Conservation (phyloP, 2,888 invertebrate species). For the Spodoptera picta region DNA sequence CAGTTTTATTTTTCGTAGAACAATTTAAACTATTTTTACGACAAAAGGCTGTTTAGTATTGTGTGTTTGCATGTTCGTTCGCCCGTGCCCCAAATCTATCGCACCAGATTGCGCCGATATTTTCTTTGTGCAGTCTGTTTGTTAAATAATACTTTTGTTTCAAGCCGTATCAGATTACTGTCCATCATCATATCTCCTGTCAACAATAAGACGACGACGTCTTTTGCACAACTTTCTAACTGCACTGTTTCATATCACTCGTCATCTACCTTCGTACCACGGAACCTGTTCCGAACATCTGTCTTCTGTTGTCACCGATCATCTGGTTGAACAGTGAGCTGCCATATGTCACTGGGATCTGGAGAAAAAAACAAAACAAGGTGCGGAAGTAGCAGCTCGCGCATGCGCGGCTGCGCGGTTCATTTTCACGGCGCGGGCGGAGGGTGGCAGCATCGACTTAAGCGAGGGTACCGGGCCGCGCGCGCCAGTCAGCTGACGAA, state of each 20-base stretch:
- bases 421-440: slow-evolving; percentile 80
- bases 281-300: slow-evolving; percentile 56
- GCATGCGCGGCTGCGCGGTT: slow-evolving; percentile 79
- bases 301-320: slow-evolving; percentile 52
- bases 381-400: slow-evolving; percentile 69
- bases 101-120: slow-evolving; percentile 18
- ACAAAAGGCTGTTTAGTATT: too few relatives aligned
- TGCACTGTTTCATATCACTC: slow-evolving; percentile 51
- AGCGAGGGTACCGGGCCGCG: slow-evolving; percentile 81
- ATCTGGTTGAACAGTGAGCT: slow-evolving; percentile 43
- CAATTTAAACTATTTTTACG: too few relatives aligned
- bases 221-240: slow-evolving; percentile 42
- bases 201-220: slow-evolving; percentile 35
- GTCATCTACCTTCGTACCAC: slow-evolving; percentile 33
- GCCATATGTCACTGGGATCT: slow-evolving; percentile 59
- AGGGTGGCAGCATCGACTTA: slow-evolving; percentile 86
- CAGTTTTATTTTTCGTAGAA: too few relatives aligned
- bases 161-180: slow-evolving; percentile 36
- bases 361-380: slow-evolving; percentile 65
- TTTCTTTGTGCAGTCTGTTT: slow-evolving; percentile 16
- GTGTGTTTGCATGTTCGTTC: too few relatives aligned
- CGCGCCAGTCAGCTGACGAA: slow-evolving; percentile 88
- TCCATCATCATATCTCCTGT: slow-evolving; percentile 38
- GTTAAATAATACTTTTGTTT: slow-evolving; percentile 17
- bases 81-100: slow-evolving; percentile 1